Base-by-base conservation (phyloP, 2,113 vertebrate genomes). In the Naja naja region DNA sequence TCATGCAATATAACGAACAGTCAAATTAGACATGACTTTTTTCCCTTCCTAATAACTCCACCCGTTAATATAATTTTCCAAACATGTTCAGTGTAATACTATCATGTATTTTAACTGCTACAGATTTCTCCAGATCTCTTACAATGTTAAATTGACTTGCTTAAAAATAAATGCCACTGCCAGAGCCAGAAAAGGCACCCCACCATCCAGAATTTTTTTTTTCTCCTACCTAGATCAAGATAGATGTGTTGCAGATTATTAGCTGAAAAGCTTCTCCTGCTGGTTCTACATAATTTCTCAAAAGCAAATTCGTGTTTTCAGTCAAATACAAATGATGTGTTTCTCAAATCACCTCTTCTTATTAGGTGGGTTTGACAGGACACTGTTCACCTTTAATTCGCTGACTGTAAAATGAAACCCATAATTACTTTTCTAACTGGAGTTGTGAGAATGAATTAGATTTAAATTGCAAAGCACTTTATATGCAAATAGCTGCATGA, bases 381-480 rank as follows among this genome's bases (percentile, higher is more conserved):
- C 88, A 90, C 53, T 90, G n/a, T 90, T 92, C 89, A 90, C 89
- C 92, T 93, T 87, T 90, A 93, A 60, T 86, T 87, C 18, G 30
- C 88, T 90, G 45, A 86, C 54, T 90, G 92, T 86, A 90, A 93
- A 93, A 90, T 30, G 92, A 90, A 85, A 90, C 45, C 55, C 89
- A 90, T 93, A 93, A 93, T 90, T 93, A 93, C 74, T 86, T 93
- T 90, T 90, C 81, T 90, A 81, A 90, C 88, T 86, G 54, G 81
- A 86, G 55, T 56, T 93, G 45, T 90, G 81, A 93, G 74, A 89
- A 87, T 58, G 81, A 90, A 90, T 90, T 93, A 86, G 74, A 87
- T 93, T 85, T 90, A 90, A 93, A 93, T 93, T 93, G 89, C 92
- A 93, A 86, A 93, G n/a, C 74, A 86, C 88, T 93, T 89, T 93